Evolutionary conservation across 1,140 invertebrate genomes (phyloP).

Genomic region (Drosophila sechellia): DNA sequence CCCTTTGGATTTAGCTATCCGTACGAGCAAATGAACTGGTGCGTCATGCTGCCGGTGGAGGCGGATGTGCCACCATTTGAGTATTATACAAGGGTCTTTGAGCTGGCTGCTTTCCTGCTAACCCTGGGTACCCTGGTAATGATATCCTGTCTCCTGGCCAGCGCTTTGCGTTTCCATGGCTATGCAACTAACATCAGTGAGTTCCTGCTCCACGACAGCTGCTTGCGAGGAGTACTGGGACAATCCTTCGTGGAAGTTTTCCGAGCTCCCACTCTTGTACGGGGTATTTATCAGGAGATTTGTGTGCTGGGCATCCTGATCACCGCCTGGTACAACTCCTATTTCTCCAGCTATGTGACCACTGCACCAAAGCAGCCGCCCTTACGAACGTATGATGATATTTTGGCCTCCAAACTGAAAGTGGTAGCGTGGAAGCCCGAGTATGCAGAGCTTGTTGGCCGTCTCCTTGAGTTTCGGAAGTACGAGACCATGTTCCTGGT

Average conservation of each 20-base stretch:
- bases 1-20: slow-evolving; percentile 57
- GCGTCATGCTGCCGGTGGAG: slow-evolving; percentile 71
- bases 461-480: slow-evolving; percentile 49
- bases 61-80: slow-evolving; percentile 62
- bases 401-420: slow-evolving; percentile 57
- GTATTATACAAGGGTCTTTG: slow-evolving; percentile 69
- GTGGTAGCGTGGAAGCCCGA: slow-evolving; percentile 58
- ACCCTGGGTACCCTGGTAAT: slow-evolving; percentile 40
- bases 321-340: slow-evolving; percentile 75
- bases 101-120: slow-evolving; percentile 58
- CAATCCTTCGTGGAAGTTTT: slow-evolving; percentile 67
- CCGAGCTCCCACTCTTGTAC: slow-evolving; percentile 49
- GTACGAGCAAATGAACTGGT: slow-evolving; percentile 68
- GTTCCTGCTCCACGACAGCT: slow-evolving; percentile 66
- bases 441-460: slow-evolving; percentile 60
- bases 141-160: slow-evolving; percentile 46
- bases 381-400: slow-evolving; percentile 60
- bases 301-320: slow-evolving; percentile 70
- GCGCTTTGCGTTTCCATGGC: slow-evolving; percentile 48
- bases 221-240: slow-evolving; percentile 66
- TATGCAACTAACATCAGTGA: slow-evolving; percentile 50
- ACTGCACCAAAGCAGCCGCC: slow-evolving; percentile 57
- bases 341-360: slow-evolving; percentile 75
- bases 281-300: slow-evolving; percentile 70
- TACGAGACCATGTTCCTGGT: slow-evolving; percentile 66